Evolutionary conservation across 2,888 invertebrate species (phyloP), one percentile per base, ranked within the genome.

Genomic region (Hedychridium roseum): DNA sequence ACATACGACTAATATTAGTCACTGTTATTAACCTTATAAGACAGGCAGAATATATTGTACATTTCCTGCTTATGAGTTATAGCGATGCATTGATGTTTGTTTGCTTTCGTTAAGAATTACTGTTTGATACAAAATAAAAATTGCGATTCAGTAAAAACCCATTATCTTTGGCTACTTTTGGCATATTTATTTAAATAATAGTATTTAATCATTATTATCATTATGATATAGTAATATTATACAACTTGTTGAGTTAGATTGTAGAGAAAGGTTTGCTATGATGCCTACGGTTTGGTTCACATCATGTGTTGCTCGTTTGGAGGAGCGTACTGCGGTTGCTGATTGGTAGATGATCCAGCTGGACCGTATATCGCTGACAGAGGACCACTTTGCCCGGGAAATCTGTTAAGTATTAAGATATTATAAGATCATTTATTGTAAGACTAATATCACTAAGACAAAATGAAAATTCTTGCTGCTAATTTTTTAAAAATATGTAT

Each of bases 261-360:
- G 60, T 68, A 67, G 57, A 68, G 49, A 49, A 43, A 59, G 54
- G 60, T 27, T 54, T 50, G 43, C 5, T 15, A 38, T 38, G 50
- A 52, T 54, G 47, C 28, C 43, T 43, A 50, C 36, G 32, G 44
- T 54, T 48, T 44, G 37, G 31, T 64, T 74, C 68, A 76, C 74
- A 76, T 75, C 71, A 77, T 73, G 44, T 71, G 76, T 50, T 78
- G 78, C 42, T 75, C 72, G 38, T 71, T 78, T n/a, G 71, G 60
- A 42, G 78, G 68, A 46, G 72, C 67, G 50, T 73, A 77, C 51
- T 75, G 75, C 18, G 70, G 54, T 58, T 68, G 74, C 47, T 73
- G 76, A 46, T 60, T 71, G 28, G 68, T 48, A 40, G 66, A 53
- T 18, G 60, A 57, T 37, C 71, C 70, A 41, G 67, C 54, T 17